Base-by-base conservation (phyloP, 2,113 vertebrate genomes). In the Eudorcas thomsonii region DNA sequence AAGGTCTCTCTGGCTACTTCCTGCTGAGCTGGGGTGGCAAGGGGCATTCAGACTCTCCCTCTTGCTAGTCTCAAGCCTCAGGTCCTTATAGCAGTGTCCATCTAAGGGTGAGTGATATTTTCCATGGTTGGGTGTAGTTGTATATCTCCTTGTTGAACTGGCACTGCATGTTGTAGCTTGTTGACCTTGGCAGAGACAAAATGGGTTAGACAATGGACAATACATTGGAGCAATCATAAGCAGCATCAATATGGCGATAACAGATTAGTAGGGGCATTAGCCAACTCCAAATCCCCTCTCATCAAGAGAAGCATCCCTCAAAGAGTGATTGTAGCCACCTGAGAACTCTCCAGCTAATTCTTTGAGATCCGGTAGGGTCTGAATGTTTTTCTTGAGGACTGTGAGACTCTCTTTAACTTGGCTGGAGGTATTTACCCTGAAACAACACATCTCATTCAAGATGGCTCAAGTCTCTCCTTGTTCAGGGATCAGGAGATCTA, bases 21-120 rank as follows among this genome's bases (percentile, higher is more conserved):
- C 17, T 71, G 62, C 19, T 12, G 64, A 71, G 9, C 64, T 21
- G 64, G 64, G n/a, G 11, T 1, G 8, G 64, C n/a, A 21, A 71
- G 64, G 64, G n/a, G 64, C 64, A 36, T 36, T 21, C 1, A 0
- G 64, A 9, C 17, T 71, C 64, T 19, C 64, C 19, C 4, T 71
- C n/a, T 23, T 36, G 4, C n/a, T 71, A 71, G n/a, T 71, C 64
- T 21, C n/a, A 71, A 71, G 17, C n/a, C n/a, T 36, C 64, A 64
- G n/a, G n/a, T 36, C n/a, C n/a, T 71, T 71, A 71, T 6, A 71
- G 19, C 0, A 0, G n/a, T 23, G 19, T 36, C n/a, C 64, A 1
- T 71, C 64, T 36, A 11, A 36, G 64, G 64, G 64, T 71, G 64
- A 71, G 64, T 11, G 64, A 36, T 12, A 36, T 23, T 36, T 71